These are phyloP conservation scores for Microchirus variegatus DNA, from an alignment of 2,797 vertebrate genomes.

Conservation along the genomic window DNA sequence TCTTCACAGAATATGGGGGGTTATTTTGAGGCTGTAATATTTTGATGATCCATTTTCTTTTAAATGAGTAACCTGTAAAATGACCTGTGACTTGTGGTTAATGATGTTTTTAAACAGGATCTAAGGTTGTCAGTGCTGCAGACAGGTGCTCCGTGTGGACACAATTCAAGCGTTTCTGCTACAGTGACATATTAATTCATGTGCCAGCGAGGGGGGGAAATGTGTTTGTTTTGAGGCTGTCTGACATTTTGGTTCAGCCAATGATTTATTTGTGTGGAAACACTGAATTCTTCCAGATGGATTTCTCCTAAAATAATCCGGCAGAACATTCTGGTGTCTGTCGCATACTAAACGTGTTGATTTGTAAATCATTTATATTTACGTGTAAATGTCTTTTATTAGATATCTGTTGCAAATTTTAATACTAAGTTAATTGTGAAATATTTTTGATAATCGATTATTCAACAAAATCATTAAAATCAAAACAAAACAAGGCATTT, in stretches of 20 bases:
- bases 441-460: too few relatives aligned
- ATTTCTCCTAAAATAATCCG: constrained; percentile 57
- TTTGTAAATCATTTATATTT: constrained; percentile 28
- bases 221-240: constrained; percentile 43
- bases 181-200: constrained; percentile 37
- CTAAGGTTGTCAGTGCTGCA: constrained; percentile 25
- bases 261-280: constrained; percentile 57
- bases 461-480: too few relatives aligned
- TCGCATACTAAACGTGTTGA: constrained; percentile 22
- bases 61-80: constrained; percentile 5
- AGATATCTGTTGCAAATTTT: too few relatives aligned
- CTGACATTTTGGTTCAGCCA: constrained; percentile 44
- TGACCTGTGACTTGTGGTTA: constrained; percentile 10
- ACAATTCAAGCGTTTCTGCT: constrained; percentile 17
- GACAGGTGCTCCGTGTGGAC: constrained; percentile 22
- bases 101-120: constrained; percentile 41
- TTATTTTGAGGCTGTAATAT: not conserved
- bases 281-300: constrained; percentile 51
- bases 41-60: not conserved
- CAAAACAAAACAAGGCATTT: too few relatives aligned
- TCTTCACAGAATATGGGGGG: too few relatives aligned
- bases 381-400: not conserved
- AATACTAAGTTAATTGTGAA: too few relatives aligned
- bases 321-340: constrained; percentile 57
- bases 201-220: constrained; percentile 19